Evolutionary conservation across 2,888 invertebrate genomes (phyloP), one percentile per base, ranked within the genome.

Genomic region (Aradus depressus): DNA sequence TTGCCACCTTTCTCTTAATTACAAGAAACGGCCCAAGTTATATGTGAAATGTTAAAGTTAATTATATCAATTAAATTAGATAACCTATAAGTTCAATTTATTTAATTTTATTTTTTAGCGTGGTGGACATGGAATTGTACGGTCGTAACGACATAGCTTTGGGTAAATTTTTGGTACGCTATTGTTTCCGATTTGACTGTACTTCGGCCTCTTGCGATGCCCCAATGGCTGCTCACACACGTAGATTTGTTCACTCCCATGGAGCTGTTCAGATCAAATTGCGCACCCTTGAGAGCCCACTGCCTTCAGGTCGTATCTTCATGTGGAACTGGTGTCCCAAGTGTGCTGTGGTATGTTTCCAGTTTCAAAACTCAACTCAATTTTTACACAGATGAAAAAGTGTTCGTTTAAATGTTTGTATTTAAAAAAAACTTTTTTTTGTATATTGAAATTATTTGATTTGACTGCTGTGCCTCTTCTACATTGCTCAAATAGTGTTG

Each of bases 111-210:
- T 57, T 54, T 64, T 65, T 21, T 60, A 84, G 84, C 82, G 79
- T 89, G 48, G 84, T 90, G 1, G 80, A 80, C 50, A 97, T 98
- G 92, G 86, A 90, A 64, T 87, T 93, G 71, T 98, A 98, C 68
- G 92, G 92, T 0, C 77, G 81, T 19, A 89, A 93, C 65, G 98
- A 98, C 68, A 92, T 97, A 61, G 86, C 95, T 1, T 70, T 98
- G 38, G 97, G 96, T 28, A 84, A 84, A 56, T 98, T 97, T 65
- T 72, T 98, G 38, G 88, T 93, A 65, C 78, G 85, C 52, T 95
- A 93, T 66, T 96, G 95, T 67, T 88, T 95, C 67, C 81, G 86
- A 52, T 91, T 90, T 67, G 78, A 79, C 54, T 97, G 96, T 63
- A 84, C 86, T 1, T 81, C 81, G 3, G 73, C 76, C 53, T 75